Evolutionary conservation across 2,888 invertebrate genomes (phyloP), one percentile per base, ranked within the genome.

Genomic region (Lepeophtheirus nordmannii): DNA sequence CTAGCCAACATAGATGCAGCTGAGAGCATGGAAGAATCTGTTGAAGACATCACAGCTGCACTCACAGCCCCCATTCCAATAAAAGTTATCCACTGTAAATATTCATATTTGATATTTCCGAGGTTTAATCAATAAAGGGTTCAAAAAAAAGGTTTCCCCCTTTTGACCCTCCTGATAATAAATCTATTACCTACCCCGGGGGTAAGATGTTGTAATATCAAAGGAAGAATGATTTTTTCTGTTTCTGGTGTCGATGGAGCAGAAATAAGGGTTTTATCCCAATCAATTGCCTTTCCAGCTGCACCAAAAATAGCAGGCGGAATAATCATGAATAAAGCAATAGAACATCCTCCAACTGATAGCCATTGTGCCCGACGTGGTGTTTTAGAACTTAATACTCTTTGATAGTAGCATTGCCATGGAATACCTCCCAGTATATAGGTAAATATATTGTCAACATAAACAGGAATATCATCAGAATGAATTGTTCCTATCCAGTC

Each of bases 11-110:
- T 84, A 23, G 84, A 82, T 69, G 82, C 82, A 38, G 85, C 84
- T 0, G 83, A 82, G 12, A 86, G 77, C 59, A 85, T 82, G 63
- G 84, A 83, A 2, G 85, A 85, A 73, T 85, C 85, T 0, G 85
- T 84, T 1, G 85, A 85, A 0, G 84, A 84, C 85, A 85, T 85
- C n/a, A 85, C 84, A 9, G 85, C 85, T 0, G 85, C 85, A 1
- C 84, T 83, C 46, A 85, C 82, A 8, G 85, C 84, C 14, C 85
- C 85, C 23, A 85, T 78, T 56, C 85, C 85, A 69, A 85, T 77
- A 73, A 85, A 84, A 10, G 84, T 80, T 40, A 85, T 82, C 76
- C 77, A 80, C 69, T 70, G 68, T 62, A 38, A 63, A 30, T 30
- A 30, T 30, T 30, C 2, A 30, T 56, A 56, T n/a, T 30, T 30